These are phyloP conservation scores for Ambastaia sidthimunki DNA, from an alignment of 2,797 vertebrate genomes.

Conservation along the genomic window DNA sequence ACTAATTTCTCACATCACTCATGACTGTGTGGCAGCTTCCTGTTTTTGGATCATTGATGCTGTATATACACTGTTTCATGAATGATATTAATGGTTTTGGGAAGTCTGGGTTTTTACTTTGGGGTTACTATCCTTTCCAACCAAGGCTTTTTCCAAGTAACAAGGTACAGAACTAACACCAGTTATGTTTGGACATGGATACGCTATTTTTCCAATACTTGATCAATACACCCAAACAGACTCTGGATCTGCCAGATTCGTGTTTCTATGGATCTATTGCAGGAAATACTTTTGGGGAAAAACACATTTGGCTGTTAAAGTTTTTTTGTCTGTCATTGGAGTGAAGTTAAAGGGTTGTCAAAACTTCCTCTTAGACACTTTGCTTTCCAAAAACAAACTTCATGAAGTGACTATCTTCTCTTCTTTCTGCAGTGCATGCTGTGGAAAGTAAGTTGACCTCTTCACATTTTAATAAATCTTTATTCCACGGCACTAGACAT, in stretches of 20 bases:
- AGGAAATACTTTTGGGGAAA: background rate
- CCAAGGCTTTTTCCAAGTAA: slow-evolving; percentile 53
- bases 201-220: slow-evolving; percentile 18
- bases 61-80: slow-evolving; percentile 9
- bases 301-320: background rate
- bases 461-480: slow-evolving; percentile 43
- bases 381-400: slow-evolving; percentile 59
- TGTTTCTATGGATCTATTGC: background rate
- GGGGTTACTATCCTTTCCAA: slow-evolving; percentile 18
- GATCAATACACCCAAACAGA: background rate
- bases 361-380: slow-evolving; percentile 32
- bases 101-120: slow-evolving; percentile 13
- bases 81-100: slow-evolving; percentile 9
- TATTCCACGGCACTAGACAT: slow-evolving; percentile 13
- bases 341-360: slow-evolving; percentile 21
- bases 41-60: background rate
- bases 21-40: background rate
- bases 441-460: slow-evolving; percentile 85
- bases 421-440: slow-evolving; percentile 88
- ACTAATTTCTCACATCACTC: background rate
- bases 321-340: slow-evolving; percentile 1
- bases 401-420: slow-evolving; percentile 81
- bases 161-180: slow-evolving; percentile 55
- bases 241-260: too few relatives aligned
- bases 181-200: slow-evolving; percentile 16